Evolutionary conservation across 2,888 invertebrate genomes (phyloP), one percentile per base, ranked within the genome.

Genomic region (Linnaemya tessellans): DNA sequence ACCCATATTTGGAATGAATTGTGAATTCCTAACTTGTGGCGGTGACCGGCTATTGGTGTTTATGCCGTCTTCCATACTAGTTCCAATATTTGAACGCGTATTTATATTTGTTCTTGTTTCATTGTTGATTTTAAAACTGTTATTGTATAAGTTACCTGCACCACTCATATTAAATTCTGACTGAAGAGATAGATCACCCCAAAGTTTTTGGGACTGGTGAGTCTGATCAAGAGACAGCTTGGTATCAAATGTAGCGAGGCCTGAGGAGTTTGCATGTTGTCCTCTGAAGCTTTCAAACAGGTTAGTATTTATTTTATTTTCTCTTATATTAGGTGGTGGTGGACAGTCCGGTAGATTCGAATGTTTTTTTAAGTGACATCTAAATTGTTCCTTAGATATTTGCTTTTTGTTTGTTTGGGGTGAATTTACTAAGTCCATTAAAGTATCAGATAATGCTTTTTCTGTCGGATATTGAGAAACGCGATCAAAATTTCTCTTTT

Each of bases 401-500:
- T 46, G 25, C n/a, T 67, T 73, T 43, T 64, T 64, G 20, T 20
- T 74, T 60, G 43, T 75, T 51, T 86, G 81, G 1, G 64, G 49
- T 1, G 51, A 43, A 46, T 67, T 73, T 22, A 86, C 25, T 1
- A 87, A 62, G n/a, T 82, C 86, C 43, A 83, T 86, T 64, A 87
- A 56, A 0, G 86, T 87, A 35, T 86, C 86, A 10, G 87, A 84
- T 18, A 87, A 71, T n/a, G 82, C 20, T 49, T 84, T 86, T 62
- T 84, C 78, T 11, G 18, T 60, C 8, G 71, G 8, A 0, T 15
- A 1, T 62, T 60, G 68, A n/a, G 43, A 35, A 20, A n/a, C n/a
- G 11, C 25, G 18, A 15, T 20, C 20, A 11, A 15, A 9, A 25
- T 41, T 46, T 20, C 56, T 56, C n/a, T 20, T 80, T 77, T 77